Evolutionary conservation across 2,113 vertebrate species (phyloP).

Genomic region (Macquaria ambigua): DNA sequence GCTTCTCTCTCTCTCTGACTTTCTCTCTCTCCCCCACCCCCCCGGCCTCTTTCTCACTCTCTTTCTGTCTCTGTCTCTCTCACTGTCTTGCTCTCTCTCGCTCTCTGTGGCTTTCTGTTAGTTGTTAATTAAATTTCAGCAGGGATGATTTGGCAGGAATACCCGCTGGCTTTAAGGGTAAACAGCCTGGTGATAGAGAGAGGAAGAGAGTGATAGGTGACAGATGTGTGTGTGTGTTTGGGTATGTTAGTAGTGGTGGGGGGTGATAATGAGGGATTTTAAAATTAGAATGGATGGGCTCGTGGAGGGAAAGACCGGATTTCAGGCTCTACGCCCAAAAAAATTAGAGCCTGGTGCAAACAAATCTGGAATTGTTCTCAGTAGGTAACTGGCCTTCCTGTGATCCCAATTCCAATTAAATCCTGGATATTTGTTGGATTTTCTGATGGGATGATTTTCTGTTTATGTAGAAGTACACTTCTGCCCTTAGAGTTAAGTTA

Average conservation of each 20-base stretch:
- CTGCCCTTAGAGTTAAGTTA: background rate
- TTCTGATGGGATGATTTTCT: background rate
- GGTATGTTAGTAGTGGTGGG: background rate
- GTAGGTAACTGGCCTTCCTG: constrained; percentile 27
- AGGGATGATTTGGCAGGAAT: constrained; percentile 75
- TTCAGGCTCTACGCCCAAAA: constrained; percentile 28
- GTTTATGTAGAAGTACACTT: background rate
- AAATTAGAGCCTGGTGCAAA: background rate
- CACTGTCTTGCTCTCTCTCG: constrained; percentile 16
- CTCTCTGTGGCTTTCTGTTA: constrained; percentile 59
- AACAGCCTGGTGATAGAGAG: constrained; percentile 69
- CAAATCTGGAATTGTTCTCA: constrained; percentile 42
- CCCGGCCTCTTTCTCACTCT: constrained; percentile 24
- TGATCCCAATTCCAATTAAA: constrained; percentile 40
- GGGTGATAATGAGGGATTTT: constrained; percentile 59
- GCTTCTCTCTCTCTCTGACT: constrained; percentile 4
- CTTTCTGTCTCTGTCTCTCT: background rate
- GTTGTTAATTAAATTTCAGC: constrained; percentile 83
- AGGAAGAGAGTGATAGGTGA: constrained; percentile 55
- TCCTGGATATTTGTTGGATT: constrained; percentile 17
- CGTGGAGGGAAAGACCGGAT: constrained; percentile 44
- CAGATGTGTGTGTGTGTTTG: constrained; percentile 9
- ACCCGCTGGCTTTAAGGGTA: constrained; percentile 72
- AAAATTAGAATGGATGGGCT: constrained; percentile 60
- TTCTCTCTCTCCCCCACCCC: background rate